Conservation (phyloP, 1,140 invertebrate species). For the Onthophagus taurus region DNA sequence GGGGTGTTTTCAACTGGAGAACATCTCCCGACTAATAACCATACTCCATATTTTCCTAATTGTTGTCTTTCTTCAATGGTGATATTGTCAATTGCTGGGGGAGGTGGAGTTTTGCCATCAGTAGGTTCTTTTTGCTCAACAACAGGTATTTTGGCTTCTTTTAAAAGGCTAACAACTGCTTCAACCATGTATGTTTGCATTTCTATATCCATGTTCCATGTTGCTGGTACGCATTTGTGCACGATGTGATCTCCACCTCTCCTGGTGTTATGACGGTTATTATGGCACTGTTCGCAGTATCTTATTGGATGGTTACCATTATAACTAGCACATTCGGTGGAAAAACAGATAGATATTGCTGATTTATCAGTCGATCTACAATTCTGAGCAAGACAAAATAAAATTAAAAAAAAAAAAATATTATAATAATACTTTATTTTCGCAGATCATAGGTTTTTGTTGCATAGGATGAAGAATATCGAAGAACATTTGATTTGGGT, state of each 20-base stretch:
- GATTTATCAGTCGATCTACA: constrained; percentile 86
- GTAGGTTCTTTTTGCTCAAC: constrained; percentile 41
- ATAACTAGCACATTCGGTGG: constrained; percentile 90
- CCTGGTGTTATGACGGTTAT: constrained; percentile 76
- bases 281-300: constrained; percentile 86
- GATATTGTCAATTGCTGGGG: constrained; percentile 46
- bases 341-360: constrained; percentile 95
- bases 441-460: constrained; percentile 88
- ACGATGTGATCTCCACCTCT: constrained; percentile 82
- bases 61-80: constrained; percentile 74
- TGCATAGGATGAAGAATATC: constrained; percentile 92
- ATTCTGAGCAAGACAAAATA: constrained; percentile 50
- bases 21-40: constrained; percentile 91
- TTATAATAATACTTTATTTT: constrained; percentile 76
- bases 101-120: constrained; percentile 27
- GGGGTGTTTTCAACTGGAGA: constrained; percentile 77
- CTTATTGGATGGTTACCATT: constrained; percentile 93
- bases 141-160: constrained; percentile 67
- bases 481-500: constrained; percentile 76
- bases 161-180: constrained; percentile 82
- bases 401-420: constrained; percentile 13
- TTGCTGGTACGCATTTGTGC: constrained; percentile 73
- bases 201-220: constrained; percentile 82
- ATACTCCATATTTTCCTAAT: constrained; percentile 91
- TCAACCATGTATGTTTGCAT: constrained; percentile 91